phyloP scores from a whole-genome alignment of 64 coral and sea anemone genomes.

The Dendronephthya gigantea region DNA sequence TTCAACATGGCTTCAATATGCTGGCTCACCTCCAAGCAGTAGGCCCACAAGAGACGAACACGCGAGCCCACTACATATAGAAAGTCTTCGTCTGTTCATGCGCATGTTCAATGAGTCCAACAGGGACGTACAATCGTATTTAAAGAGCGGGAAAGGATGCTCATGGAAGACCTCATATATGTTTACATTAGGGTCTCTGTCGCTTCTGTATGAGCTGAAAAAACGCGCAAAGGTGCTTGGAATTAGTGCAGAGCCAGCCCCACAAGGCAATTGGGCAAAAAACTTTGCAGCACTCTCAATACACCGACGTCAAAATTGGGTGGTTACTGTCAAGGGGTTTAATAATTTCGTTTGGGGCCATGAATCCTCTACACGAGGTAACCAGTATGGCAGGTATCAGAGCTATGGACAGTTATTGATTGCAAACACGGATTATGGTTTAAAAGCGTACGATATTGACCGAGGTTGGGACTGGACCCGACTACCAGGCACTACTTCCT shows the following conservation, averaged over 20 bases:
- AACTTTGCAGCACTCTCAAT: slow-evolving; percentile 31
- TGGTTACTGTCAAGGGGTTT: slow-evolving; percentile 29
- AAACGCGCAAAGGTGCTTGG: neutral
- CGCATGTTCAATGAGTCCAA: slow-evolving; percentile 1
- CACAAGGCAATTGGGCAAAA: slow-evolving; percentile 35
- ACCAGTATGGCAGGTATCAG: slow-evolving; percentile 1
- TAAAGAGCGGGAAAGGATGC: neutral
- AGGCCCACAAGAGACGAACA: neutral
- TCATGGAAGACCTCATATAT: neutral
- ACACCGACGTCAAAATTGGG: slow-evolving; percentile 20
- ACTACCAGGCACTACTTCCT: slow-evolving; percentile 22
- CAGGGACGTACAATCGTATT: neutral
- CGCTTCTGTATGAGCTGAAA: neutral
- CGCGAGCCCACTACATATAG: neutral
- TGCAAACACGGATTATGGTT: neutral
- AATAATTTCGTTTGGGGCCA: slow-evolving; percentile 27
- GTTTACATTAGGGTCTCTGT: neutral
- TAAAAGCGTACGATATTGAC: neutral
- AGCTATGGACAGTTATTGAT: slow-evolving; percentile 23
- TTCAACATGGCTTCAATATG: neutral
- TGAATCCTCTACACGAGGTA: neutral
- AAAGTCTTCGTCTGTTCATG: neutral
- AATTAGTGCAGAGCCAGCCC: neutral
- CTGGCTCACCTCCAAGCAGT: neutral
- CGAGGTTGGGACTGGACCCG: slow-evolving; percentile 20